phyloP scores from a whole-genome alignment of 1,140 invertebrate species.

The Drosophila aff. region DNA sequence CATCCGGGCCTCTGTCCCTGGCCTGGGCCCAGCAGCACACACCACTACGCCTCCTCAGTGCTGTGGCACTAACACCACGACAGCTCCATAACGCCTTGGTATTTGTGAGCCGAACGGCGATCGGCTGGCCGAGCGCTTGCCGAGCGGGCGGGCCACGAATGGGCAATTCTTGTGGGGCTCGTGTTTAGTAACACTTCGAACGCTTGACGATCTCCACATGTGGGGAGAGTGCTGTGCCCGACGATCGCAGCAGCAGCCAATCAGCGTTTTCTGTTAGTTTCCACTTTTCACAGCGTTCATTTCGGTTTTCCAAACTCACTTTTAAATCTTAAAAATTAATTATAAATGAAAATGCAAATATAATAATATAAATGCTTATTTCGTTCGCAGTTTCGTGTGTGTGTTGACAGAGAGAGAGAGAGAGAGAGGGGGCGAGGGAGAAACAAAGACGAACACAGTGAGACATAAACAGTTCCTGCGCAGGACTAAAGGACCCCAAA shows the following conservation, averaged over 20 bases:
- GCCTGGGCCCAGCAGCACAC: slow-evolving; percentile 15
- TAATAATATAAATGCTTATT: slow-evolving; percentile 38
- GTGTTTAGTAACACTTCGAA: slow-evolving; percentile 85
- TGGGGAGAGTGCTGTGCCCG: slow-evolving; percentile 83
- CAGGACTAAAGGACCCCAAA: slow-evolving; percentile 52
- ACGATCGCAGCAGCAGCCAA: slow-evolving; percentile 80
- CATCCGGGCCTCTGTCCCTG: slow-evolving; percentile 26
- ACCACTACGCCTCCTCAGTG: not conserved
- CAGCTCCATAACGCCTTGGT: not conserved
- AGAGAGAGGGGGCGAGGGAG: slow-evolving; percentile 10
- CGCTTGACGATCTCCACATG: slow-evolving; percentile 85
- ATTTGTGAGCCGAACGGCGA: slow-evolving; percentile 51
- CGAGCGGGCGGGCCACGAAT: slow-evolving; percentile 53
- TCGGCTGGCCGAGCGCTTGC: slow-evolving; percentile 4
- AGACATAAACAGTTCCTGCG: slow-evolving; percentile 47
- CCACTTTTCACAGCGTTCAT: slow-evolving; percentile 10
- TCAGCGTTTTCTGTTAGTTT: slow-evolving; percentile 72
- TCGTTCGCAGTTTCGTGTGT: slow-evolving; percentile 78
- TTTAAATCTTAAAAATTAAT: slow-evolving; percentile 3
- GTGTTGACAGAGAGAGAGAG: slow-evolving; percentile 40
- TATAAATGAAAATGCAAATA: not conserved
- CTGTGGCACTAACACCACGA: slow-evolving; percentile 5
- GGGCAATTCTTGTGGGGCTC: slow-evolving; percentile 70
- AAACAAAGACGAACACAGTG: slow-evolving; percentile 33
- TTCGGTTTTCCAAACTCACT: slow-evolving; percentile 2